Evolutionary conservation across 2,113 vertebrate genomes (phyloP), one percentile per base, ranked within the genome.

Genomic region (Neolamprologus toae): DNA sequence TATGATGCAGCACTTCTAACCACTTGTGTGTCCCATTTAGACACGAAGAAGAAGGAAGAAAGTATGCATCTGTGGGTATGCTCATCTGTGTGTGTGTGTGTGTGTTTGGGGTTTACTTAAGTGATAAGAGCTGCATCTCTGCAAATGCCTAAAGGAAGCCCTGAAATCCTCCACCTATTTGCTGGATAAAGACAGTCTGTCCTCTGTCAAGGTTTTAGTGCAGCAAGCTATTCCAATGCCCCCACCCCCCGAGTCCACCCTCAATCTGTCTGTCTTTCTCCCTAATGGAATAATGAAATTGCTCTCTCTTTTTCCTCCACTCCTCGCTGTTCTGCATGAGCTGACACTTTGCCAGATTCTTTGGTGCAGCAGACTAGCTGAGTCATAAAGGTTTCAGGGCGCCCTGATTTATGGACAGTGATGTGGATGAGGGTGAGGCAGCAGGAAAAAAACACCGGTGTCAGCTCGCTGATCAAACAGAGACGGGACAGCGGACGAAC

Each of bases 381-480:
- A 95, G 93, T 96, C 95, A 95, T 95, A 92, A 93, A 94, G 83
- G 86, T 89, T 94, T 92, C 83, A 91, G 82, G 54, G 80, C 6
- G 12, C 14, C 55, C 84, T 91, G 92, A 95, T 95, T 95, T 92
- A 95, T 93, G 88, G 93, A 90, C 93, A 82, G 87, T 79, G 92
- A 93, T 89, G 90, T 83, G 88, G 55, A 79, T 42, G 89, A 83
- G 92, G 91, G 81, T 86, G 95, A 92, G 73, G 90, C 90, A 86
- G 91, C 83, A 89, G 84, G 81, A 91, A 54, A 21, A 66, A 94
- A 95, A 91, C 86, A 81, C 81, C 53, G 13, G 79, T 82, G 91
- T 96, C 93, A 95, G 95, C 95, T 92, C 80, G 71, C 86, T 90
- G 89, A 95, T 95, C 92, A 89, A 82, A 91, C 82, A 89, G 35